These are phyloP conservation scores for Origma solitaria DNA, from an alignment of 2,113 vertebrate genomes.

Conservation along the genomic window DNA sequence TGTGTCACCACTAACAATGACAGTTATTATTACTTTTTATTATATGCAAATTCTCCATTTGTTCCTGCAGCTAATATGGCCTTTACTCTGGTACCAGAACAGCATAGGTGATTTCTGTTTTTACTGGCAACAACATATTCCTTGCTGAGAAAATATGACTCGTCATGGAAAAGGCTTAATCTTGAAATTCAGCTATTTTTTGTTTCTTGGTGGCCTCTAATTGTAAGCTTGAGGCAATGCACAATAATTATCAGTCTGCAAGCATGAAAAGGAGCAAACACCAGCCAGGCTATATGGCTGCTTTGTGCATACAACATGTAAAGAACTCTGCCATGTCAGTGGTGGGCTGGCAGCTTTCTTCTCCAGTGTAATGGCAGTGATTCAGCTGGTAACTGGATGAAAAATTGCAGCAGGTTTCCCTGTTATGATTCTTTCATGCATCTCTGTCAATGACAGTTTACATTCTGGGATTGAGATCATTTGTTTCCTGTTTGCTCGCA, in stretches of 20 bases:
- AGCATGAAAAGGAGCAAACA: slow-evolving; percentile 73
- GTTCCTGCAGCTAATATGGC: not conserved
- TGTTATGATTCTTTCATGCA: slow-evolving; percentile 65
- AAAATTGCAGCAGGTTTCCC: slow-evolving; percentile 63
- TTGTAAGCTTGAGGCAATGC: slow-evolving; percentile 83
- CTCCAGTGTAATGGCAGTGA: not conserved
- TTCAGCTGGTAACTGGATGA: slow-evolving; percentile 58
- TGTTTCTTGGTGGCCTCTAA: slow-evolving; percentile 79
- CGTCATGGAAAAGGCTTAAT: slow-evolving; percentile 7
- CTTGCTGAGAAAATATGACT: slow-evolving; percentile 31
- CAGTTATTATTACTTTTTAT: slow-evolving; percentile 14
- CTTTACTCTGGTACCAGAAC: not conserved
- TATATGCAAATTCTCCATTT: slow-evolving; percentile 14
- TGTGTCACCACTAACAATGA: not conserved
- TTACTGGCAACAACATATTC: not conserved
- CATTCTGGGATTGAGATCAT: slow-evolving; percentile 79
- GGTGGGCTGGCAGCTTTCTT: slow-evolving; percentile 9
- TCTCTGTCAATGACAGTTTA: slow-evolving; percentile 75
- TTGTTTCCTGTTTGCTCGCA: slow-evolving; percentile 91
- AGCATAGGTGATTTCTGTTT: slow-evolving; percentile 30
- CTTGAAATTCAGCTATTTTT: slow-evolving; percentile 60
- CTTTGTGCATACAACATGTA: slow-evolving; percentile 9
- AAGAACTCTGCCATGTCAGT: slow-evolving; percentile 32
- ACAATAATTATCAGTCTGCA: slow-evolving; percentile 84
- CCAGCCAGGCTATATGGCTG: slow-evolving; percentile 14